Base-by-base conservation (phyloP, 1,140 invertebrate species). In the Cydia pomonella region DNA sequence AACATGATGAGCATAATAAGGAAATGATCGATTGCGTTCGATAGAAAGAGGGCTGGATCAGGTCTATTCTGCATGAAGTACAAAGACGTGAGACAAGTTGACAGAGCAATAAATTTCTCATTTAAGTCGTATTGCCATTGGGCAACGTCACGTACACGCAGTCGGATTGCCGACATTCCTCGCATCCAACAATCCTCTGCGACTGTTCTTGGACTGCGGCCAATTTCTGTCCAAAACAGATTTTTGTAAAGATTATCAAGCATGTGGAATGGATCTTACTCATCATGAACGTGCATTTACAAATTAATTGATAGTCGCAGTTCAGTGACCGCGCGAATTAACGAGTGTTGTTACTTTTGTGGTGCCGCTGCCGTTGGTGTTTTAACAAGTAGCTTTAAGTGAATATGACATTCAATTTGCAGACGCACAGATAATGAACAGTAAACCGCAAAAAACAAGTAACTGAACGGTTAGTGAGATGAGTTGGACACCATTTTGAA, bases 141-240 rank as follows among this genome's bases (percentile, higher is more conserved):
- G 80, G 79, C 80, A 80, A 84, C 84, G 81, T 84, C 84, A 75
- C 77, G 80, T 85, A 84, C 82, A 81, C 76, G 78, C 77, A 80
- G 77, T 84, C 77, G 75, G 81, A 79, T 79, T 81, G 81, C 77
- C 79, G 84, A 82, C 82, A 80, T 73, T 82, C 80, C 79, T 80
- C 63, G 75, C 84, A 82, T 86, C 85, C 83, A 86, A 83, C 82
- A 84, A n/a, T n/a, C n/a, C 76, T 85, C 83, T 80, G 80, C 79
- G 76, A 81, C 73, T 73, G 47, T 76, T 71, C 47, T 80, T 89
- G 88, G 88, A 85, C 62, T 50, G 7, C 18, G 73, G 87, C 88
- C 88, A 90, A 88, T 82, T 82, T 87, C 76, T 72, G 38, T 80
- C 82, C 80, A 84, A 88, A 88, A 77, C 81, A 77, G 79, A 81